phyloP scores from a whole-genome alignment of 2,113 vertebrate genomes.

The Pomatostomus ruficeps region DNA sequence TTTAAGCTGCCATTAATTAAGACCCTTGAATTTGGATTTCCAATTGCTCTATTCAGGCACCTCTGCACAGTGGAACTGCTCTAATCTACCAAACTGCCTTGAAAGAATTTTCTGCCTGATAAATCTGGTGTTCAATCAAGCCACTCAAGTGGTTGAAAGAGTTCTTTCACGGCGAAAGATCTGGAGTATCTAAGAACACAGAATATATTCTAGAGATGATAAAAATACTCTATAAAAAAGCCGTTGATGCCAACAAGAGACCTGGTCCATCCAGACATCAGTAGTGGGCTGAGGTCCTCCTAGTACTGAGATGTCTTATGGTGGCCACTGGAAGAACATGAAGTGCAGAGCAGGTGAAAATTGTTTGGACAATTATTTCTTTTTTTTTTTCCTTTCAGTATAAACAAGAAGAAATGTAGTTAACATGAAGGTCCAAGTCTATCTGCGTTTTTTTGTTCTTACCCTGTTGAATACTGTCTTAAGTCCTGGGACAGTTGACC shows the following conservation, averaged over 20 bases:
- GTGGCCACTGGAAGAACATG: not conserved
- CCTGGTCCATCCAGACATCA: not conserved
- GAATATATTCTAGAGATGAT: not conserved
- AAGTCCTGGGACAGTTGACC: not conserved
- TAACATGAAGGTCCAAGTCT: not conserved
- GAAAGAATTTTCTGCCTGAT: not conserved
- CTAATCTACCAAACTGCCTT: not conserved
- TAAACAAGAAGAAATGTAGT: not conserved
- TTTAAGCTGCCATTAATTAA: not conserved
- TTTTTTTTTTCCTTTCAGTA: not conserved
- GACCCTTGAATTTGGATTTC: not conserved
- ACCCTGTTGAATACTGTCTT: not conserved
- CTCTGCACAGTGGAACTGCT: not conserved
- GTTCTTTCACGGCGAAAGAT: not conserved
- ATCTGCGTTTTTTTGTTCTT: not conserved
- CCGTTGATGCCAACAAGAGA: not conserved
- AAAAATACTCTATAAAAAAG: not conserved
- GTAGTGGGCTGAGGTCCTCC: not conserved
- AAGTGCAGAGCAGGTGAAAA: not conserved
- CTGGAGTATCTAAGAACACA: not conserved
- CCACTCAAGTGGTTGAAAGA: not conserved
- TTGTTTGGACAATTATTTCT: not conserved
- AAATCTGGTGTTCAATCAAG: not conserved
- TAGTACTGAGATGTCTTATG: not conserved
- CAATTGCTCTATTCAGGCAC: not conserved